Evolutionary conservation across 2,113 vertebrate species (phyloP), one percentile per base, ranked within the genome.

Genomic region (Sialia sialis): DNA sequence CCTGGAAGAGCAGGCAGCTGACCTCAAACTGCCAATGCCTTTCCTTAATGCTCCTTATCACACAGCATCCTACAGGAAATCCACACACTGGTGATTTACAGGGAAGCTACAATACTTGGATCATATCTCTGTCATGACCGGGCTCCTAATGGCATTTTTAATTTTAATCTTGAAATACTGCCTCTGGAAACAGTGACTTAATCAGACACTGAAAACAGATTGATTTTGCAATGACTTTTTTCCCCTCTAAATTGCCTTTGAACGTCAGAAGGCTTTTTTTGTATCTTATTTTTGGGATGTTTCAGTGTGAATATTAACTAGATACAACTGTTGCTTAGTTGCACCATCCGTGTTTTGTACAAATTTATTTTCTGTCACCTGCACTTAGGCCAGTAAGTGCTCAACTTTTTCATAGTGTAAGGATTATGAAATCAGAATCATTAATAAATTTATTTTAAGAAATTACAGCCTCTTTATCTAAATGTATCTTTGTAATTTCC

Each of bases 391-490:
- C 89, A 55, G 43, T 73, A 88, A 90, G 6, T 56, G 30, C 16
- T 83, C 73, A 49, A 46, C 8, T 6, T 74, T 95, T 72, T 94
- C 58, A 63, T 54, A 30, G 81, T 83, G 87, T 52, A 93, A 96
- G 63, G 72, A 82, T 93, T 96, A 92, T 55, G 74, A 90, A 97
- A 96, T 96, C 94, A 94, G 54, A 59, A 89, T 62, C 86, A 55
- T 91, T 94, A 79, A 69, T 44, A 84, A 62, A 92, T 94, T 96
- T 95, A 41, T 27, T 39, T 94, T 92, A 82, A 87, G 48, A 86
- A 91, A 88, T 89, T 92, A 79, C 72, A 84, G 11, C 36, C 76
- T 90, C 64, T 95, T 81, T 32, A 67, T 96, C 87, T 95, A 62
- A 92, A 91, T 63, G 26, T 90, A 30, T 82, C 59, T 63, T 90